Evolutionary conservation across 2,797 vertebrate genomes (phyloP).

Genomic region (Sebastes glaucus): DNA sequence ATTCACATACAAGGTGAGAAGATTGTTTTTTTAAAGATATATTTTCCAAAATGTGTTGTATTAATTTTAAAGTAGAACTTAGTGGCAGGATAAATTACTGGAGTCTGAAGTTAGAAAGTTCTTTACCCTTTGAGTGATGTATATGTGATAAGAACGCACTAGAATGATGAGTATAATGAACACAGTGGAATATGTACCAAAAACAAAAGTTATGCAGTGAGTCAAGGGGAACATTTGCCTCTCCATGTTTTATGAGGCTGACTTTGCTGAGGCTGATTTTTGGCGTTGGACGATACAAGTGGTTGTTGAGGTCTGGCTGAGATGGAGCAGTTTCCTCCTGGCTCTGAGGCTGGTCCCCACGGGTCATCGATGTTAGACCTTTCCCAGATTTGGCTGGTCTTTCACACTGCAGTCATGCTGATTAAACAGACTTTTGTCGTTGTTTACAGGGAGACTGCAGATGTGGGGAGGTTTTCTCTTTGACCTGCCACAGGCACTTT

Average conservation of each 20-base stretch:
- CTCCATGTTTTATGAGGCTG: conserved; percentile 3
- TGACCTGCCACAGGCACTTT: not conserved
- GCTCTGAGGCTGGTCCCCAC: conserved; percentile 6
- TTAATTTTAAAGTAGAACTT: not conserved
- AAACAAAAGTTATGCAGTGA: not conserved
- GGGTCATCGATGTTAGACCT: conserved; percentile 11
- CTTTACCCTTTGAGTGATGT: not conserved
- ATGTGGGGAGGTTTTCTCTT: not conserved
- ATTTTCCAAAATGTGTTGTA: conserved; percentile 9
- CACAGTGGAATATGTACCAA: not conserved
- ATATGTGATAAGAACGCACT: not conserved
- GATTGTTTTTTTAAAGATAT: not conserved
- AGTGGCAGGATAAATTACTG: not conserved
- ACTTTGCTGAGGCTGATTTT: conserved; percentile 35
- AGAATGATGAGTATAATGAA: not conserved
- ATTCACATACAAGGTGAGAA: conserved; percentile 1
- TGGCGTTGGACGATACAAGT: not conserved
- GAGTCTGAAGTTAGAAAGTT: not conserved
- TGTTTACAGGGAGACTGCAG: not conserved
- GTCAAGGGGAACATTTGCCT: not conserved
- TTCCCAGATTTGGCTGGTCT: conserved; percentile 25
- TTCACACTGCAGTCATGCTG: conserved; percentile 27
- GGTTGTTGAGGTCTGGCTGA: conserved; percentile 24
- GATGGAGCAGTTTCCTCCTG: conserved; percentile 17
- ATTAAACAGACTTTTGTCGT: conserved; percentile 10